Base-by-base conservation (phyloP, 1,140 invertebrate species). In the Hirudo medicinalis region DNA sequence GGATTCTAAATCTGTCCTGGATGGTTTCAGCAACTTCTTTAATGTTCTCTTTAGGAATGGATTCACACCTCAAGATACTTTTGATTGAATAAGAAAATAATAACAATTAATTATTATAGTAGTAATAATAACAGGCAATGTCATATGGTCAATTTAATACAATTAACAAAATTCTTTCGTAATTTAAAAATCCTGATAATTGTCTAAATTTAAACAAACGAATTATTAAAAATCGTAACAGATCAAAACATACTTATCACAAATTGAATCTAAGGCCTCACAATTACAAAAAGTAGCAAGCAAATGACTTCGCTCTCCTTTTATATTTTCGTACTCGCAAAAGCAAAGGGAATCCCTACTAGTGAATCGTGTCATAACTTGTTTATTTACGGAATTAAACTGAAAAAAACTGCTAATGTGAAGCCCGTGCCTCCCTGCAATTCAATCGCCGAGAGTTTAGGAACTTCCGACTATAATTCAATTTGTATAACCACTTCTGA, bases 281-380 rank as follows among this genome's bases (percentile, higher is more conserved):
- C 80, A 81, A 70, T 81, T 79, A 78, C 80, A 81, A 71, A 76
- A 80, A 60, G 77, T 78, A 11, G 77, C 77, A 57, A 81, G 68
- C 3, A 81, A 72, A 70, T 81, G 80, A 70, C 75, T 78, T 71
- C 72, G 76, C 32, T 81, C 78, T 32, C 79, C 79, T 29, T 76
- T 71, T 13, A 75, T 73, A 66, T 81, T 79, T n/a, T 75, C 71
- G 73, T 79, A 81, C 71, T 81, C 80, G 75, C 80, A 81, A 71
- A 78, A 81, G 72, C 80, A 80, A 6, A 81, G 71, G 13, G 74
- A 57, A 54, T 79, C 78, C 29, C 69, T 54, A 68, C 57, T 63
- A 13, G 57, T 32, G 11, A 11, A 20, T 15, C 19, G 22, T 63
- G 22, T n/a, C 57, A 63, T 63, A 63, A n/a, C 15, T 8, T 63